Evolutionary conservation across 1,140 invertebrate species (phyloP).

Genomic region (honey bee (Apis mellifera)): Amel_HAv3.1 CM009931.2:22274001-22274500

Average conservation of each 20-base stretch:
- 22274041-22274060: slow-evolving; percentile 9
- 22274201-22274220: background rate
- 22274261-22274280: no score
- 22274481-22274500: no score
- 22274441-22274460: no score
- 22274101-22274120: slow-evolving; percentile 1
- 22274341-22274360: background rate
- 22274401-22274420: background rate
- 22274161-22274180: background rate
- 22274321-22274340: background rate
- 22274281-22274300: background rate
- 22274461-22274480: no score
- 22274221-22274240: background rate
- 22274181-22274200: background rate
- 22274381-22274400: no score
- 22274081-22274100: background rate
- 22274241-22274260: background rate
- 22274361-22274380: no score
- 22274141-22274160: background rate
- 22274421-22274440: no score
- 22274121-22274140: slow-evolving; percentile 24
- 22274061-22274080: slow-evolving; percentile 8
- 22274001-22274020: slow-evolving; percentile 33
- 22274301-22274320: background rate
- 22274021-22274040: slow-evolving; percentile 27